These are phyloP conservation scores for Psettodes erumei DNA, from an alignment of 2,113 vertebrate species.

Conservation along the genomic window DNA sequence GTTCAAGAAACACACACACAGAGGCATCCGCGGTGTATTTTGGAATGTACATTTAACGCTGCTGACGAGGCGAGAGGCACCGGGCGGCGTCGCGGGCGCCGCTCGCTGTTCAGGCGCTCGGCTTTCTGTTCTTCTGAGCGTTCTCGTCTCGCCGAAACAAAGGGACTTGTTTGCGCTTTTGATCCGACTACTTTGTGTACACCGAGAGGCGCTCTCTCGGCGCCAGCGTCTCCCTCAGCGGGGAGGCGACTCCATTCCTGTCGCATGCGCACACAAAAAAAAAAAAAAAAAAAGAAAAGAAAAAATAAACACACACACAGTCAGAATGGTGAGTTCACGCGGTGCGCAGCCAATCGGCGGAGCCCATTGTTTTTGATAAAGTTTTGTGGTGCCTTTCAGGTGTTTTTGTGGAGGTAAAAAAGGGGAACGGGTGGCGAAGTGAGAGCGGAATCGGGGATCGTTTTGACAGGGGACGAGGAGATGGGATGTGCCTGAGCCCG, in stretches of 20 bases:
- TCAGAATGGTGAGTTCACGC: slow-evolving; percentile 6
- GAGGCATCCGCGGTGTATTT: not conserved
- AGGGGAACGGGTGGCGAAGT: slow-evolving; percentile 15
- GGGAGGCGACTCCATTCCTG: slow-evolving; percentile 25
- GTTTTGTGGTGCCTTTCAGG: slow-evolving; percentile 19
- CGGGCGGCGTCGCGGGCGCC: not conserved
- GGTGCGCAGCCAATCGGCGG: slow-evolving; percentile 12
- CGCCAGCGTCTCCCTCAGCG: slow-evolving; percentile 32
- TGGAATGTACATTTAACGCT: slow-evolving; percentile 19
- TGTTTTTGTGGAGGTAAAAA: not conserved
- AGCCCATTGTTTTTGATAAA: not conserved
- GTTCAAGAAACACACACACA: slow-evolving; percentile 3
- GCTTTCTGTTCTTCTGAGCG: slow-evolving; percentile 32
- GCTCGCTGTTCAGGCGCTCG: slow-evolving; percentile 25
- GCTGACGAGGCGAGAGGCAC: slow-evolving; percentile 1
- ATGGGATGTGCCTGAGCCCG: slow-evolving; percentile 25
- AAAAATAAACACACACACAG: too few species aligned
- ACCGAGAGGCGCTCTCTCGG: slow-evolving; percentile 17
- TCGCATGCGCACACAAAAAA: slow-evolving; percentile 5
- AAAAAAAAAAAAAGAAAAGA: too few species aligned
- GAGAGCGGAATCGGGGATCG: slow-evolving; percentile 14
- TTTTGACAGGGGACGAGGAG: slow-evolving; percentile 27
- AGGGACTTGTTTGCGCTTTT: slow-evolving; percentile 40
- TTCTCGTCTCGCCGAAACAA: slow-evolving; percentile 44
- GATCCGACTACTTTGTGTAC: slow-evolving; percentile 42